Percentiles rank a stretch among this genome's conserved stretches.
Conservation (phyloP, 2,797 vertebrate species). For the Cossypha dichroa region DNA sequence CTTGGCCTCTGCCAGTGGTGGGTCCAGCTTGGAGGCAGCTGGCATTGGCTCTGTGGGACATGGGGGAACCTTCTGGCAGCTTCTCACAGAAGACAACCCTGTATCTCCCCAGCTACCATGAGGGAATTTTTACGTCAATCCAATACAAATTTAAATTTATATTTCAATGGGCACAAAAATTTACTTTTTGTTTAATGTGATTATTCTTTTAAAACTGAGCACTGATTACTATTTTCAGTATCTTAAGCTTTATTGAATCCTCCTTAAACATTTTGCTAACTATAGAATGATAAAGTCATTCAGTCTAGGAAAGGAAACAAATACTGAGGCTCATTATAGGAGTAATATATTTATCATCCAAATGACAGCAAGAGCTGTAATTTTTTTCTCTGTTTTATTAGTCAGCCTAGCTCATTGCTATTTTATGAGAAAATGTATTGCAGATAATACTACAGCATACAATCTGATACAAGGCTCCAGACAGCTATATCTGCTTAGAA, state of each 20-base stretch:
- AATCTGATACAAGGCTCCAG: slow-evolving; percentile 4
- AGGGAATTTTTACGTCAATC: background rate
- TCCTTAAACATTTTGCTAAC: background rate
- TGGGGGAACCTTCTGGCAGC: background rate
- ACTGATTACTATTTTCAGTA: background rate
- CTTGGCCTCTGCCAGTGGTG: accelerated
- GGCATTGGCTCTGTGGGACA: accelerated
- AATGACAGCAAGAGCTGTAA: background rate
- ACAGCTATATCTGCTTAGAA: slow-evolving; percentile 36
- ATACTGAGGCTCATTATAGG: background rate
- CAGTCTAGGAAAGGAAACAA: background rate
- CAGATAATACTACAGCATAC: background rate
- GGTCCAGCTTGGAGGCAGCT: no score
- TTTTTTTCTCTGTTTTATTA: background rate
- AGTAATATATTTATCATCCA: background rate
- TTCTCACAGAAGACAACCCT: background rate
- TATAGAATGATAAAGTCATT: background rate
- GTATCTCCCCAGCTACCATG: background rate
- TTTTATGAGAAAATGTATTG: background rate
- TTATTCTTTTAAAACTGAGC: background rate
- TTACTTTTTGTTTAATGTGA: background rate
- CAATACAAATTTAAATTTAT: background rate
- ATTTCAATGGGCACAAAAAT: background rate
- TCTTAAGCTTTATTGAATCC: background rate
- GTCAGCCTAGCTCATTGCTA: background rate